Base-by-base conservation (phyloP, 2,888 invertebrate species). In the Cybosia mesomella region DNA sequence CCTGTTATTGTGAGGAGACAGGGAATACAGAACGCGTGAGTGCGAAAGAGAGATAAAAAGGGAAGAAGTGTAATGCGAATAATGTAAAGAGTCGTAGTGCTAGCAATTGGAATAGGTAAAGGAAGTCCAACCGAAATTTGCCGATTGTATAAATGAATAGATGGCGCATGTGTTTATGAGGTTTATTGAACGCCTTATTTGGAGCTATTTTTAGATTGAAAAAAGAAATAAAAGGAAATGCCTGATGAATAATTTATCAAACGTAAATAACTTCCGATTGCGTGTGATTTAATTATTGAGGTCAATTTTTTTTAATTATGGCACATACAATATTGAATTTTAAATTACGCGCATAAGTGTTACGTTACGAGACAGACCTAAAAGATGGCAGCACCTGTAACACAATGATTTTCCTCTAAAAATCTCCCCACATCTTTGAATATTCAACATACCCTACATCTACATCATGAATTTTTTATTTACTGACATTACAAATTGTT, bases 161-260 rank as follows among this genome's bases (percentile, higher is more conserved):
- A 87, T 89, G 88, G 93, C 93, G 93, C 93, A 92, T 92, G 92
- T 91, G 91, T 92, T 88, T 53, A 86, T 81, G 83, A 86, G 89
- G 85, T 91, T 90, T 94, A 92, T 92, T 92, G 93, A 94, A 90
- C 93, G 92, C 88, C 82, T 87, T 87, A 82, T 83, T 85, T 85
- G 75, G 74, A 78, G 84, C 90, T 93, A 92, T 92, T 91, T 92
- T 90, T 93, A 91, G 91, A 87, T 67, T 49, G 15, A 64, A 72
- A 77, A 63, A 74, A 68, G 9, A 54, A 63, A 73, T 67, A 66
- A 61, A 66, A 67, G 63, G 64, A 68, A 73, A 53, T 58, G 59
- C 53, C 65, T 59, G 43, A 53, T 61, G 39, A 28, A 67, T 15
- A n/a, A 55, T 68, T 72, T 22, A 61, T 62, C 55, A 58, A 61